Evolutionary conservation across 2,888 invertebrate species (phyloP).

Genomic region (Marasmarcha lunaedactyla): DNA sequence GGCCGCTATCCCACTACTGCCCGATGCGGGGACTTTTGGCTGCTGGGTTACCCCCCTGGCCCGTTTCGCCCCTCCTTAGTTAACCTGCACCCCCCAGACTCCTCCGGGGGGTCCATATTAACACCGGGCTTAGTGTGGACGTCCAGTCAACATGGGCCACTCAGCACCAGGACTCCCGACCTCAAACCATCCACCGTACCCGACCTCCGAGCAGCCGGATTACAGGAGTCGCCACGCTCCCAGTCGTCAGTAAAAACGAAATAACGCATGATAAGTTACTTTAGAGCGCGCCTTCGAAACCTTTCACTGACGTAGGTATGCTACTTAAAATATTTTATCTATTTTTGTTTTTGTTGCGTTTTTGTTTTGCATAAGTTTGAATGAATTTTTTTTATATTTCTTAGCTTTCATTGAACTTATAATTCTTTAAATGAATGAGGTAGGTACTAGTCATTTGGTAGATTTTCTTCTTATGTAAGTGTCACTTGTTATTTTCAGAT

Average conservation of each 20-base stretch:
- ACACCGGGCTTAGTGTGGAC: conserved; percentile 97
- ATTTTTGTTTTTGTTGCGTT: too few species aligned
- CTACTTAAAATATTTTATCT: too few species aligned
- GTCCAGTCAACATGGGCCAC: conserved; percentile 75
- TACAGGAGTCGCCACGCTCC: conserved; percentile 77
- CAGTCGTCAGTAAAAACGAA: background rate
- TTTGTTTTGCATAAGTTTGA: too few species aligned
- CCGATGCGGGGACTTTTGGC: conserved; percentile 32
- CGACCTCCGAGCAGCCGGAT: conserved; percentile 89
- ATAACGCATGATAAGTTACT: conserved; percentile 4
- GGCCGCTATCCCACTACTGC: conserved; percentile 99
- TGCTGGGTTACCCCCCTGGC: conserved; percentile 90
- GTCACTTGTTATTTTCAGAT: too few species aligned
- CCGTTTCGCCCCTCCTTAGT: conserved; percentile 97
- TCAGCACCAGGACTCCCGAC: conserved; percentile 60
- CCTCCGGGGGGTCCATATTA: conserved; percentile 93
- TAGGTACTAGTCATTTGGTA: too few species aligned
- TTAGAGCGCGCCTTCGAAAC: background rate
- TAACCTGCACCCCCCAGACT: conserved; percentile 80
- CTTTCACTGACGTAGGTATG: too few species aligned
- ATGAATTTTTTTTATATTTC: too few species aligned
- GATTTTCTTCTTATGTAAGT: too few species aligned
- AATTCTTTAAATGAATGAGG: too few species aligned
- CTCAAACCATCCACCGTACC: conserved; percentile 86
- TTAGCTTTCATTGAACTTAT: too few species aligned